Evolutionary conservation across 2,888 invertebrate species (phyloP), one percentile per base, ranked within the genome.

Genomic region (Tenthredo amoena): DNA sequence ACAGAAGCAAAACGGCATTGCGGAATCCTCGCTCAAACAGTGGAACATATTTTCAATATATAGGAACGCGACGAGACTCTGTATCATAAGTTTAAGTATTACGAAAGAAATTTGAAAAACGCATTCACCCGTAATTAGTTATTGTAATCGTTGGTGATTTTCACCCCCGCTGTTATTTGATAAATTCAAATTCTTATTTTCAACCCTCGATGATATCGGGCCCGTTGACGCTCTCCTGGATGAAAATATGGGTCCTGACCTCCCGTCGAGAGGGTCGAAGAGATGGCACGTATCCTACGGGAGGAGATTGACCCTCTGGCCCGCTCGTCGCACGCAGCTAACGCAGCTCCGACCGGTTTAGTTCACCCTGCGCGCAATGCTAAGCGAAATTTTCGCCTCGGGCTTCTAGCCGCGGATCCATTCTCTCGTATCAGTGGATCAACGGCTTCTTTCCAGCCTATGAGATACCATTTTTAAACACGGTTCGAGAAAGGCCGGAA

Each of bases 271-370:
- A 21, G 18, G 26, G 31, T 15, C 58, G 40, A 34, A 77, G 50
- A 77, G 18, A 26, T 77, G 77, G 77, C 77, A 55, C 50, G 77
- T 26, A 81, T 81, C 81, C 58, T 87, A 87, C 85, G 87, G 89
- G 91, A 92, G 92, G 92, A 91, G 92, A 92, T 92, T 92, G 92
- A 92, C 91, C 92, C 92, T 91, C 91, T 91, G 91, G 79, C 18
- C 89, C 89, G 89, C 89, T 88, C 90, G 89, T 89, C 90, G 89
- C 89, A 90, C 89, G 90, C 90, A 89, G 89, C 76, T 86, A 90
- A 91, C 89, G 91, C 72, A 62, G 91, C 91, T 90, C 91, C 91
- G 92, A 92, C 92, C 92, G 91, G 92, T 92, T 92, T 92, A 90
- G 91, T 91, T 92, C 91, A 91, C 90, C 92, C 91, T 89, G 89